Conservation (phyloP, 2,888 invertebrate species). For the Cheilosia vulpina region DNA sequence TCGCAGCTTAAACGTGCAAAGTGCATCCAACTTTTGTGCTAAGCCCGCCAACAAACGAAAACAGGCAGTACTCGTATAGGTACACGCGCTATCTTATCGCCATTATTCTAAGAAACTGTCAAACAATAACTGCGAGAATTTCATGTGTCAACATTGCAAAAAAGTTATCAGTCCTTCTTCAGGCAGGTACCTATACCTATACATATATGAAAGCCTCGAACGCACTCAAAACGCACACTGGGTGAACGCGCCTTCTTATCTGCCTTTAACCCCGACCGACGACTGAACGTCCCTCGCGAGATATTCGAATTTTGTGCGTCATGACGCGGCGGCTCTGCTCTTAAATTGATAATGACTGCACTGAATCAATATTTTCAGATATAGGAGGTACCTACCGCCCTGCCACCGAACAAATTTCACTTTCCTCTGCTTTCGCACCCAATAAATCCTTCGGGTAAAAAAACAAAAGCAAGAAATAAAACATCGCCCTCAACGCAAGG, state of each 20-base stretch:
- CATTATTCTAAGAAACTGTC: constrained; percentile 49
- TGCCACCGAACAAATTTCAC: constrained; percentile 11
- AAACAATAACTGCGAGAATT: constrained; percentile 48
- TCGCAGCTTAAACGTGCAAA: constrained; percentile 9
- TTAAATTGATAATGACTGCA: constrained; percentile 36
- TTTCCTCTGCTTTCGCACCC: constrained; percentile 9
- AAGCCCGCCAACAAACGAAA: constrained; percentile 25
- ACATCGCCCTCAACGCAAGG: constrained; percentile 22
- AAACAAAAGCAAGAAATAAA: constrained; percentile 22
- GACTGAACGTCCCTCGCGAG: background rate
- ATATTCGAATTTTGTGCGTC: constrained; percentile 37
- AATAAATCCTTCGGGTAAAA: constrained; percentile 32
- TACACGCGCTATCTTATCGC: constrained; percentile 43
- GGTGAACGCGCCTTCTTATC: constrained; percentile 47
- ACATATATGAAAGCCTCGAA: constrained; percentile 9
- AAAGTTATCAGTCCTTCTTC: constrained; percentile 52
- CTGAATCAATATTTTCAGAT: constrained; percentile 61
- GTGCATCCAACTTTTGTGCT: constrained; percentile 27
- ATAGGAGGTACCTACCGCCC: background rate
- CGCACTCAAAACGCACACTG: constrained; percentile 46
- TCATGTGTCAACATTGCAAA: constrained; percentile 49
- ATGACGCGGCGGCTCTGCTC: constrained; percentile 15
- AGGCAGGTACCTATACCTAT: constrained; percentile 15
- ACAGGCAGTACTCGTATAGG: background rate
- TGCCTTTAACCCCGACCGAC: constrained; percentile 35